These are phyloP conservation scores for Lucifuga dentata DNA, from an alignment of 2,113 vertebrate genomes.

Conservation along the genomic window DNA sequence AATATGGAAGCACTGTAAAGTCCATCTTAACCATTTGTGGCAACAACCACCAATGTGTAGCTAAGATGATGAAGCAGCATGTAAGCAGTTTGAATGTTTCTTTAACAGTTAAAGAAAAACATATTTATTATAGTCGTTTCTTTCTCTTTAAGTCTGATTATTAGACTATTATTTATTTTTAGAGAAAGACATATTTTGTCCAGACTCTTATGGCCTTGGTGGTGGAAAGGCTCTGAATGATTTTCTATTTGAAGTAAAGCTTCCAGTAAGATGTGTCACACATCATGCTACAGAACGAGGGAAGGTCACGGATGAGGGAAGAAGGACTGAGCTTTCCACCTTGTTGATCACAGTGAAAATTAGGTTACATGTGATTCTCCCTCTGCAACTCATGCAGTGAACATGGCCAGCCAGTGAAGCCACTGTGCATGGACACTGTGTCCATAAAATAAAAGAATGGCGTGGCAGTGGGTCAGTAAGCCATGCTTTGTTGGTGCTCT, in stretches of 20 bases:
- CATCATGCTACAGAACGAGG: background rate
- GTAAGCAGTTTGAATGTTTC: no score
- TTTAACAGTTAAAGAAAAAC: no score
- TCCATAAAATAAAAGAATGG: slow-evolving; percentile 10
- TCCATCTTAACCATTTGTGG: no score
- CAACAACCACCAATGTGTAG: no score
- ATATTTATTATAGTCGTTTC: no score
- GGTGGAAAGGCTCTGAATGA: no score
- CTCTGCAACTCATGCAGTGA: slow-evolving; percentile 10
- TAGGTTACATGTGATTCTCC: slow-evolving; percentile 36
- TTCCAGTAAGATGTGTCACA: background rate
- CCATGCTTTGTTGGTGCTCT: slow-evolving; percentile 51
- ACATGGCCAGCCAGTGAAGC: background rate
- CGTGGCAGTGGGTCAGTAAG: slow-evolving; percentile 27
- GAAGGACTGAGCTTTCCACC: slow-evolving; percentile 1
- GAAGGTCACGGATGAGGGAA: background rate
- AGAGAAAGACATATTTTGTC: no score
- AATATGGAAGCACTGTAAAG: no score
- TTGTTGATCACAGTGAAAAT: slow-evolving; percentile 6
- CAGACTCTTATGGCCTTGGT: no score
- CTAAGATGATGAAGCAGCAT: no score
- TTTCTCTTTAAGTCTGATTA: no score
- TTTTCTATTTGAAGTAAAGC: background rate
- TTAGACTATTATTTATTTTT: no score
- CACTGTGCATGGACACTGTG: background rate